Evolutionary conservation across 2,113 vertebrate species (phyloP), one percentile per base, ranked within the genome.

Genomic region (Austrofundulus limnaeus): DNA sequence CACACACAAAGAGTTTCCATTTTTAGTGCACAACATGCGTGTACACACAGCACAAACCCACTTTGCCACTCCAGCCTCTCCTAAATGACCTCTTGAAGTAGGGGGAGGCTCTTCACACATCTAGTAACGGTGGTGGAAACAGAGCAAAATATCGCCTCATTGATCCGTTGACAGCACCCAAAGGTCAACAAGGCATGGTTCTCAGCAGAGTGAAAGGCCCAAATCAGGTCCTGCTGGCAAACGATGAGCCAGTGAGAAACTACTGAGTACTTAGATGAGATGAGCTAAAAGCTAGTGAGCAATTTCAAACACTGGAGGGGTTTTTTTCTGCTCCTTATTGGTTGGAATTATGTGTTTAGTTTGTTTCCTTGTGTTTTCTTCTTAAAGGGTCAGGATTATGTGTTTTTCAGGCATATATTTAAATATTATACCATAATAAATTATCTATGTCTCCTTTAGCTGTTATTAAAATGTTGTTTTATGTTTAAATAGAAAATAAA

Each of bases 181-280:
- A 77, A 85, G 82, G 88, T 89, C 85, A 88, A 84, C 74, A 75
- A 81, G 77, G 61, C 66, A 56, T 38, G 31, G 3, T 57, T 82
- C 61, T 74, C 72, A 57, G 66, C 47, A 51, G 52, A 42, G 53
- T 78, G 62, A 78, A 80, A 59, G 66, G 64, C 39, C 34, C 53
- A 38, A 41, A 56, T 61, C 54, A 34, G 51, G 50, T 70, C 52
- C 78, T 53, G 71, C 20, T 75, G 55, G 62, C 51, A 65, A 52
- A 63, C 5, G 39, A 46, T 61, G 59, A 62, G 61, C 50, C 39
- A 46, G 58, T 66, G 72, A 77, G 77, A 78, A 72, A 70, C 51
- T 67, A 73, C 47, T 11, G 53, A 52, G 52, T 19, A 56, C 50
- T 75, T 55, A 25, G 78, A 63, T 51, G 57, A 78, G 45, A 72